Conservation (phyloP, 2,888 invertebrate species). For the Standfussiana lucernea region DNA sequence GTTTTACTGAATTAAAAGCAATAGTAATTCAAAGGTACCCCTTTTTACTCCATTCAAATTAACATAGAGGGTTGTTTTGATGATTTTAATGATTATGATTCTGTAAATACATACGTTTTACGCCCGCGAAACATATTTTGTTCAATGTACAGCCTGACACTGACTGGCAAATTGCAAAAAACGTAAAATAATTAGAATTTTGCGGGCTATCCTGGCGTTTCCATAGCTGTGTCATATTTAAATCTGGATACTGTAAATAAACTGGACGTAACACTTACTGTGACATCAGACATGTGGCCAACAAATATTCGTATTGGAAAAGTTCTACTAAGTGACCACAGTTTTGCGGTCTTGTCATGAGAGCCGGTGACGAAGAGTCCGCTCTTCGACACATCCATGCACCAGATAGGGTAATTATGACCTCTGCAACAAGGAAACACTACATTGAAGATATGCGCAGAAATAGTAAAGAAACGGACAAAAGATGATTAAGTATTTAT, state of each 20-base stretch:
- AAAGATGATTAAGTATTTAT: background rate
- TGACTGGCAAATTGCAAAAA: too few relatives aligned
- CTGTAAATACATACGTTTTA: too few relatives aligned
- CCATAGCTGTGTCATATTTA: background rate
- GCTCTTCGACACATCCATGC: slow-evolving; percentile 93
- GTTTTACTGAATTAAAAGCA: too few relatives aligned
- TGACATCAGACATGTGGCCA: slow-evolving; percentile 97
- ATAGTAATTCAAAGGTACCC: too few relatives aligned
- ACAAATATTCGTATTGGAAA: slow-evolving; percentile 96
- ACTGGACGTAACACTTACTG: slow-evolving; percentile 90
- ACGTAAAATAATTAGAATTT: too few relatives aligned
- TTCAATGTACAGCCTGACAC: too few relatives aligned
- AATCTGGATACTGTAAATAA: background rate
- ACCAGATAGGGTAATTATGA: slow-evolving; percentile 97
- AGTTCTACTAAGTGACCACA: slow-evolving; percentile 95
- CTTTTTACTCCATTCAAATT: too few relatives aligned
- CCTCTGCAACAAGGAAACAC: slow-evolving; percentile 88
- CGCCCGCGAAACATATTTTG: too few relatives aligned
- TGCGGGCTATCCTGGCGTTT: too few relatives aligned
- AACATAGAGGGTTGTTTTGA: too few relatives aligned
- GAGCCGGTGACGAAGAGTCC: slow-evolving; percentile 94
- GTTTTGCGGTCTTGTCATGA: slow-evolving; percentile 94
- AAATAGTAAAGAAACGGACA: background rate
- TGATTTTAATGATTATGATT: too few relatives aligned
- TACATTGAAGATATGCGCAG: background rate